Evolutionary conservation across 2,888 invertebrate species (phyloP), one percentile per base, ranked within the genome.

Genomic region (Eupithecia insigniata): DNA sequence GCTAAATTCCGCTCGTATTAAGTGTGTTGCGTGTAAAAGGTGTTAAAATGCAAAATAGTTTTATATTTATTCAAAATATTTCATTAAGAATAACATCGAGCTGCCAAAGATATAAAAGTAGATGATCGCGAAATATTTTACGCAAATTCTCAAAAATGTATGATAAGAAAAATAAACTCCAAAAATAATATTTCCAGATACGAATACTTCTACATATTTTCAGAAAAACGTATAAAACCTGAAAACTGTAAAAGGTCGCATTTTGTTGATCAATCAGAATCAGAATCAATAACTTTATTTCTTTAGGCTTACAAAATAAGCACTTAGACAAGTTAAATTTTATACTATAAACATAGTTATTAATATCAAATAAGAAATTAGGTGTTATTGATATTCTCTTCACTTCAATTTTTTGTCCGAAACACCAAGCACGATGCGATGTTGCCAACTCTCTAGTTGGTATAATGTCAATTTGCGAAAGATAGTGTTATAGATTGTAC

Each of bases 401-500:
- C n/a, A n/a, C n/a, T n/a, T n/a, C n/a, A n/a, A n/a, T n/a, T n/a
- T n/a, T n/a, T n/a, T n/a, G n/a, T n/a, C n/a, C n/a, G 34, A 10
- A 8, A 32, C 32, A 32, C 32, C 32, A 4, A 32, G 39, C 16
- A n/a, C 0, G n/a, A 51, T 22, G 22, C 22, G 51, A 22, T 2
- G 22, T 51, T 12, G 51, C 6, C 12, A 51, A 22, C 22, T 58
- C 26, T 28, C 5, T 22, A 60, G 58, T 30, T 28, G 8, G 6
- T 26, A 14, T 10, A 14, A 39, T 18, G 7, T 22, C 26, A 14
- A 60, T 28, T 0, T 36, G 34, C 30, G 10, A 46, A 22, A 7
- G 32, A 62, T 61, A 58, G 14, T 74, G 73, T 74, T 66, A 68
- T 72, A 76, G 75, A 76, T 77, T 76, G 75, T 78, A 80, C n/a